Evolutionary conservation across 64 coral and sea anemone species (phyloP).

Genomic region (Acropora tenuis): DNA sequence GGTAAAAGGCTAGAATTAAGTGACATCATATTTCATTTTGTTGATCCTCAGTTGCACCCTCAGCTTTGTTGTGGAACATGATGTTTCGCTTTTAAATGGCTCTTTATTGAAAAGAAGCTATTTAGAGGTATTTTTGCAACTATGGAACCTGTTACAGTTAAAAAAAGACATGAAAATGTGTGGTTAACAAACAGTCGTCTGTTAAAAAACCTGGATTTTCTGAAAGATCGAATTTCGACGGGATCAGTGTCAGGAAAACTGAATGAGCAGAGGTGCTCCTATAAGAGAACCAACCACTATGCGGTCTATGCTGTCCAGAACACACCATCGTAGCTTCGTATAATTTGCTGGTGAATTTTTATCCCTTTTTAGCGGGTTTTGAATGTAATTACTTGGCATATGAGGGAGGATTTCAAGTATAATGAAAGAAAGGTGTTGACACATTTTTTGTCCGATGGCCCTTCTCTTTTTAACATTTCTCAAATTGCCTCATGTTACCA

Average conservation of each 20-base stretch:
- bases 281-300: no score
- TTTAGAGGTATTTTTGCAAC: background rate
- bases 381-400: background rate
- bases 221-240: no score
- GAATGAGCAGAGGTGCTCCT: no score
- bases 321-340: no score
- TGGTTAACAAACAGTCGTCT: background rate
- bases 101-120: background rate
- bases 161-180: background rate
- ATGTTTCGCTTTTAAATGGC: no score
- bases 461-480: no score
- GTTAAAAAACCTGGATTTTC: no score
- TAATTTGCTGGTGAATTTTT: background rate
- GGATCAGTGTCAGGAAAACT: no score
- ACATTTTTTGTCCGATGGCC: background rate
- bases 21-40: background rate
- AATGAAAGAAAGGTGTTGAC: background rate
- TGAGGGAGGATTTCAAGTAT: background rate
- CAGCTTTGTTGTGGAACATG: no score
- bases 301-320: no score
- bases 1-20: constrained; percentile 38
- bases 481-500: no score
- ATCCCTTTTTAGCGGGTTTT: background rate
- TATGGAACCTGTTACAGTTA: background rate
- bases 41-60: no score